Percentiles rank a stretch among this genome's conserved stretches.
Evolutionary conservation across 1,140 invertebrate genomes (phyloP).

Genomic region (Neodiprion pinetum): DNA sequence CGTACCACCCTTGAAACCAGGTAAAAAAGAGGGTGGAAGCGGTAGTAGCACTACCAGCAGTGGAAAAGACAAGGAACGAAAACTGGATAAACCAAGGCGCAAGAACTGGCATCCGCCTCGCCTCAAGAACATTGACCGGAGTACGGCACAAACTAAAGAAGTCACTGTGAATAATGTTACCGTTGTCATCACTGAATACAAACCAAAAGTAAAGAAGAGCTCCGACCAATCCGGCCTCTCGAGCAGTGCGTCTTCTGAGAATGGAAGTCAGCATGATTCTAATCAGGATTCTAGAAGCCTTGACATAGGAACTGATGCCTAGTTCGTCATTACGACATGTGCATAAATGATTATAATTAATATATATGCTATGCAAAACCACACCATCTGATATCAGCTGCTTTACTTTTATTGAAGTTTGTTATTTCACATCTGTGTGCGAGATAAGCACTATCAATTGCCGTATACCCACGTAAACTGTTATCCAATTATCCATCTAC

Average conservation of each 20-base stretch:
- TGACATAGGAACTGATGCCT: constrained; percentile 60
- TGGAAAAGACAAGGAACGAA: constrained; percentile 62
- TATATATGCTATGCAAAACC: constrained; percentile 36
- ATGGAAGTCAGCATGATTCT: constrained; percentile 69
- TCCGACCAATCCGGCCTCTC: constrained; percentile 63
- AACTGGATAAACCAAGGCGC: constrained; percentile 56
- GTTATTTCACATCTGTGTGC: not conserved
- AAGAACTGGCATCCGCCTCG: constrained; percentile 72
- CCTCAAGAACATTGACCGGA: constrained; percentile 89
- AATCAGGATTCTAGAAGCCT: constrained; percentile 67
- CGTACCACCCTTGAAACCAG: constrained; percentile 71
- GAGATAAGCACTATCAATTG: not conserved
- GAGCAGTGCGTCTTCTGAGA: constrained; percentile 68
- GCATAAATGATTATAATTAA: constrained; percentile 48
- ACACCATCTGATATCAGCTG: no score
- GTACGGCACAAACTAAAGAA: constrained; percentile 87
- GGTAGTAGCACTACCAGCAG: constrained; percentile 66
- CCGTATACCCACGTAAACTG: not conserved
- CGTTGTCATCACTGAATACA: constrained; percentile 95
- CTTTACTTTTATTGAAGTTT: not conserved
- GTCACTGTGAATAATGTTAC: constrained; percentile 97
- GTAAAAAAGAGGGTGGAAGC: constrained; percentile 65
- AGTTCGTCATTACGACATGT: constrained; percentile 40
- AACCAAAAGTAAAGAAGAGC: constrained; percentile 77
- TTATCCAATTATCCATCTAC: not conserved